phyloP scores from a whole-genome alignment of 37 sponge, comb jelly and placozoan genomes.

The Halisarca cf. caerulea region DNA sequence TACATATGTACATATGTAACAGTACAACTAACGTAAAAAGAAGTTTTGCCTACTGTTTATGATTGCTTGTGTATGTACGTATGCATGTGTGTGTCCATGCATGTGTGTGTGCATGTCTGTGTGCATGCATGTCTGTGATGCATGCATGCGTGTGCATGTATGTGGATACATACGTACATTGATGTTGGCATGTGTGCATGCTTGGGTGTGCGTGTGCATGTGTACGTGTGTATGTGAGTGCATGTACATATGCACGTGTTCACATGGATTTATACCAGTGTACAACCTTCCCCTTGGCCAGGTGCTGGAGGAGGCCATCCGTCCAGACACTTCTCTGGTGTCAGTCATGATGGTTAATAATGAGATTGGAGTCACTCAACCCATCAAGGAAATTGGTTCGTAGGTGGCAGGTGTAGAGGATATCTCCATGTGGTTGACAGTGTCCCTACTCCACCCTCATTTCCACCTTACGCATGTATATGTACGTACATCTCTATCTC shows the following conservation, averaged over 20 bases:
- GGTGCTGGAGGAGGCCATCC: slow-evolving; percentile 69
- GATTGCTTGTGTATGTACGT: slow-evolving; percentile 51
- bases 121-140: not conserved
- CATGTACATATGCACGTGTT: no score
- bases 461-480: no score
- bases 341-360: slow-evolving; percentile 98
- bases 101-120: not conserved
- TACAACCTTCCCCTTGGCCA: not conserved
- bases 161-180: no score
- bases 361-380: slow-evolving; percentile 98
- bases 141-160: no score
- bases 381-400: slow-evolving; percentile 85
- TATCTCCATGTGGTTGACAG: no score
- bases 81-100: not conserved
- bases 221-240: no score
- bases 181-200: no score
- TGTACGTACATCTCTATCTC: no score
- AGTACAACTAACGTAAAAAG: no score
- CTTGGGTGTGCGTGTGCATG: no score
- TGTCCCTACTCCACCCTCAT: no score
- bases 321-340: slow-evolving; percentile 81
- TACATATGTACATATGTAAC: not conserved
- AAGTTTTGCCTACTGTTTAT: slow-evolving; percentile 80
- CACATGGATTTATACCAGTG: not conserved
- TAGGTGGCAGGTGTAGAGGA: not conserved